A percentile compares a stretch with the other conserved stretches of the same genome.
Conservation (phyloP, 1,140 invertebrate genomes). For the Formica selysi region DNA sequence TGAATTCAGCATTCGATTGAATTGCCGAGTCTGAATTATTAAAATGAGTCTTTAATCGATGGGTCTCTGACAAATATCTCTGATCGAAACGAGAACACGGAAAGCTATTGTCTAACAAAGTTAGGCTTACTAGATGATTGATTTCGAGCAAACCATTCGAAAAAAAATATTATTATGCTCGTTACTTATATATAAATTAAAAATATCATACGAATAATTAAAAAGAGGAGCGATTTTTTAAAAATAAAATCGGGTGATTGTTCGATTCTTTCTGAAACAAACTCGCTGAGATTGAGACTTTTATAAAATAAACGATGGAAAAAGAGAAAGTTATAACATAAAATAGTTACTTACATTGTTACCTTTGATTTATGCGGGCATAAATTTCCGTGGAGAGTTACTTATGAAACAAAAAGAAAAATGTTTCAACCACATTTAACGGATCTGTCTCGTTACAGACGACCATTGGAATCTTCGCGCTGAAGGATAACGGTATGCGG, state of each 20-base stretch:
- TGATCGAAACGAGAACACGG: not conserved
- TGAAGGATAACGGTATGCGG: conserved; percentile 34
- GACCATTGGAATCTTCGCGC: conserved; percentile 8
- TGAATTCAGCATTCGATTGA: not conserved
- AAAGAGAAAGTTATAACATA: not conserved
- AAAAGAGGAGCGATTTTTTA: not conserved
- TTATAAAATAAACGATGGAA: not conserved
- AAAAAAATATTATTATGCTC: not conserved
- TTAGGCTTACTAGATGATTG: too few species aligned
- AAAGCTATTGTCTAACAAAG: not conserved
- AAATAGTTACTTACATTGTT: not conserved
- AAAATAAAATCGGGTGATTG: not conserved
- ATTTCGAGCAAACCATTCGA: not conserved
- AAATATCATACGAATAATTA: conserved; percentile 11
- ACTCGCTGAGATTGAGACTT: not conserved
- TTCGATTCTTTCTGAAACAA: not conserved
- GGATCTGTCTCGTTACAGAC: not conserved
- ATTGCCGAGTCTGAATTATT: not conserved
- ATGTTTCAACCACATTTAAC: not conserved
- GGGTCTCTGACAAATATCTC: not conserved
- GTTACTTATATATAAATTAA: not conserved
- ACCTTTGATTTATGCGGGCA: not conserved
- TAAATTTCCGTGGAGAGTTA: not conserved
- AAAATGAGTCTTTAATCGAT: not conserved
- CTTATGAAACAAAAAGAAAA: not conserved